phyloP scores from a whole-genome alignment of 2,888 invertebrate genomes.

The Willowsia nigromaculata region DNA sequence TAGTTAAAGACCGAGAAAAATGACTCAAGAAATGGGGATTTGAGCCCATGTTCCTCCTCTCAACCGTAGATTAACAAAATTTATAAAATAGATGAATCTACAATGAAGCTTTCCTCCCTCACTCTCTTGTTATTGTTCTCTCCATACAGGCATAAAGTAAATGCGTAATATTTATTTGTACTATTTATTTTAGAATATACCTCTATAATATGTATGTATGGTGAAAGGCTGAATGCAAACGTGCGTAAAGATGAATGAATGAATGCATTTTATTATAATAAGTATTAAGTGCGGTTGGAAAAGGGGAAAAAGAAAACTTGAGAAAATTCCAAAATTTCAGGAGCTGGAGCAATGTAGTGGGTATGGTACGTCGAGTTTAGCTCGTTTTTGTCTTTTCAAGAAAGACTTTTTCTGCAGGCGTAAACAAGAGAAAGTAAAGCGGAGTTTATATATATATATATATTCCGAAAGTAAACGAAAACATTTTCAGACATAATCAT shows the following conservation, averaged over 20 bases:
- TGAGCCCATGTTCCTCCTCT: constrained; percentile 44
- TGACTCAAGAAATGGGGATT: constrained; percentile 54
- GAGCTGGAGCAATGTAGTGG: neutral
- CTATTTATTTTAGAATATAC: neutral
- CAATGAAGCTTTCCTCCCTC: constrained; percentile 6
- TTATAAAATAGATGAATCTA: constrained; percentile 58
- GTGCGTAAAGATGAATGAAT: constrained; percentile 56
- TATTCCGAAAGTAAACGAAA: neutral
- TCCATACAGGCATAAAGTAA: neutral
- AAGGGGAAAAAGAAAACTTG: constrained; percentile 47
- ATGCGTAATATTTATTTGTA: neutral
- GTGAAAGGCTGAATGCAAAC: constrained; percentile 45
- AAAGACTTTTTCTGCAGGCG: constrained; percentile 33
- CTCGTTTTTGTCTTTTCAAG: neutral
- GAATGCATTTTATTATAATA: constrained; percentile 58
- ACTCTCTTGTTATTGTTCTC: neutral
- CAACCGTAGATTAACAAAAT: constrained; percentile 60
- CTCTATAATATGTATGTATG: neutral
- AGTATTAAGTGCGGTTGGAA: constrained; percentile 50
- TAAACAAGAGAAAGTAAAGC: neutral
- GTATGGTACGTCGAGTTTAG: neutral
- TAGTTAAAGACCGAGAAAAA: constrained; percentile 59
- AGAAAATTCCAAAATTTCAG: constrained; percentile 38
- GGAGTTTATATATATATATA: no score
- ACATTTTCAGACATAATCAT: neutral